phyloP scores from a whole-genome alignment of 1,140 invertebrate species.

The Procambarus virginalis region DNA sequence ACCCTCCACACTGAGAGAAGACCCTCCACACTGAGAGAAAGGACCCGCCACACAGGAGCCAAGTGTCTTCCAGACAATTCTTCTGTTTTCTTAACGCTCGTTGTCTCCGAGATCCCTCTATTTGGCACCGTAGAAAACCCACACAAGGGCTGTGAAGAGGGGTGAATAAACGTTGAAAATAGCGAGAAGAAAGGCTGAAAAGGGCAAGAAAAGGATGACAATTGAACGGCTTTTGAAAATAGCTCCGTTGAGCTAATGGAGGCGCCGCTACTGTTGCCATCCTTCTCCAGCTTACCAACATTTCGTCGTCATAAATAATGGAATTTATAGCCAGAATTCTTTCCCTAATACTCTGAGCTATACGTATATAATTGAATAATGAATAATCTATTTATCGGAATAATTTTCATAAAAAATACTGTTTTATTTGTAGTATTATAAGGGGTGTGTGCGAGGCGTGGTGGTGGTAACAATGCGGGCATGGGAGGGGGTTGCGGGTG shows the following conservation, averaged over 20 bases:
- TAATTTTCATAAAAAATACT: no score
- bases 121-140: background rate
- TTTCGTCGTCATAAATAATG: no score
- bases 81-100: background rate
- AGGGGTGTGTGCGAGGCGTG: background rate
- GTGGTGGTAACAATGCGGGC: background rate
- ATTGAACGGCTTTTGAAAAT: background rate
- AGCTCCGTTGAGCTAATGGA: background rate
- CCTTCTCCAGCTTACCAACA: background rate
- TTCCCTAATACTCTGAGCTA: no score
- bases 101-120: background rate
- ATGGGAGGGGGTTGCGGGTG: background rate
- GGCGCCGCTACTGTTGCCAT: background rate
- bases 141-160: background rate
- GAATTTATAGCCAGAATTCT: no score
- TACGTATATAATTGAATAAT: no score
- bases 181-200: background rate
- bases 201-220: background rate
- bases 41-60: no score
- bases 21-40: no score
- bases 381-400: no score
- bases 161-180: no score
- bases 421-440: background rate
- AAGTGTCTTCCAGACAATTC: background rate
- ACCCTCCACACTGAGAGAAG: no score